phyloP scores from a whole-genome alignment of 2,888 invertebrate species.

The Hypolimnas misippus region DNA sequence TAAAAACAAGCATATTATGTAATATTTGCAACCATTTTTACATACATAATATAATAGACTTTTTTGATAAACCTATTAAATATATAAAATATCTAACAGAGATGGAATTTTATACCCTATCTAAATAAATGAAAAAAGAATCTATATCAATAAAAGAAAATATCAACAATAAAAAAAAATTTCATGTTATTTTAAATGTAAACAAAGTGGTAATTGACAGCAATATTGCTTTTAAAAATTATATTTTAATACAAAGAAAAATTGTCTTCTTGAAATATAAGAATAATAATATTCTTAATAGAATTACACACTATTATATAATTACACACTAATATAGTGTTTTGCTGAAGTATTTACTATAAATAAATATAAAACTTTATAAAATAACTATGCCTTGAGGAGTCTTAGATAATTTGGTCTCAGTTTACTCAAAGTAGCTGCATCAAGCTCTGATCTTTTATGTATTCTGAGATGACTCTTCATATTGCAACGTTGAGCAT shows the following conservation, averaged over 20 bases:
- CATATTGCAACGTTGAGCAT: constrained; percentile 78
- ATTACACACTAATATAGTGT: constrained; percentile 11
- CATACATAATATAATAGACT: too few relatives aligned
- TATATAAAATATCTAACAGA: too few relatives aligned
- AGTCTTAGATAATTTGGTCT: constrained; percentile 72
- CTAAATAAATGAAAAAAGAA: too few relatives aligned
- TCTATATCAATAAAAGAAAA: too few relatives aligned
- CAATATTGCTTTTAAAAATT: too few relatives aligned
- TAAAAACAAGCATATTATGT: background rate
- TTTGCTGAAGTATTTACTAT: background rate
- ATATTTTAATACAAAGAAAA: too few relatives aligned
- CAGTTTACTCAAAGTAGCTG: constrained; percentile 63
- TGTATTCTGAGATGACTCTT: constrained; percentile 77
- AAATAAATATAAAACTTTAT: background rate
- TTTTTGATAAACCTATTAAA: background rate
- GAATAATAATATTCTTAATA: too few relatives aligned
- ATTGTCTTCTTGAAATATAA: too few relatives aligned
- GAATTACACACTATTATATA: background rate
- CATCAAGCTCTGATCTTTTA: constrained; percentile 67
- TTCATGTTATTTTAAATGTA: too few relatives aligned
- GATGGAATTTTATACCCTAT: too few relatives aligned
- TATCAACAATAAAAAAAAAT: too few relatives aligned
- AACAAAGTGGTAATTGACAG: too few relatives aligned
- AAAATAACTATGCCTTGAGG: constrained; percentile 55
- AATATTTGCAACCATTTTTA: background rate